phyloP scores from a whole-genome alignment of 2,888 invertebrate species.

The Morpho helenor region DNA sequence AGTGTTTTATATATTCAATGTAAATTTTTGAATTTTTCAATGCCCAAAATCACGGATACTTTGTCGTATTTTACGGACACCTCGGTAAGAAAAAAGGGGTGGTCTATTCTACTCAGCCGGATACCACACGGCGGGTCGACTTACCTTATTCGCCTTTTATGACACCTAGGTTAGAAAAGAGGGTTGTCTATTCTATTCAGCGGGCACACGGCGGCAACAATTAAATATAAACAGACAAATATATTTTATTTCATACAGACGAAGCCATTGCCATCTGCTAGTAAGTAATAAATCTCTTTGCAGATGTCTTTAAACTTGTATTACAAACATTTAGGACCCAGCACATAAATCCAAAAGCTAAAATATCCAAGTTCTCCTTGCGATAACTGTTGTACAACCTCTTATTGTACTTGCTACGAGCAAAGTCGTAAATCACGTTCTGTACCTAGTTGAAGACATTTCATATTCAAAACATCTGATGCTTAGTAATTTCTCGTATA shows the following conservation, averaged over 20 bases:
- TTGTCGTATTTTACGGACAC: too few species aligned
- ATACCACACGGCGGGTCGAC: too few species aligned
- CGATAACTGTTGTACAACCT: slow-evolving; percentile 69
- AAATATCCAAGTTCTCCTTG: slow-evolving; percentile 28
- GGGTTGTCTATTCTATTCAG: too few species aligned
- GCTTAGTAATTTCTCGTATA: slow-evolving; percentile 48
- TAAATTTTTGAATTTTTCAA: too few species aligned
- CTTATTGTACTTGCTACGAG: slow-evolving; percentile 50
- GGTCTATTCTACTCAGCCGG: too few species aligned
- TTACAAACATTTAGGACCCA: slow-evolving; percentile 25
- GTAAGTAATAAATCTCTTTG: slow-evolving; percentile 27
- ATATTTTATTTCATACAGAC: background rate
- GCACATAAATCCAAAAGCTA: slow-evolving; percentile 27
- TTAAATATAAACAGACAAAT: too few species aligned
- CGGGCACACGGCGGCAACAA: too few species aligned
- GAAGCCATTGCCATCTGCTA: slow-evolving; percentile 7
- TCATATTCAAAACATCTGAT: slow-evolving; percentile 64
- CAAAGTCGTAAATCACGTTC: slow-evolving; percentile 60
- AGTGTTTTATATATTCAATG: too few species aligned
- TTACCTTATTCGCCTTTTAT: too few species aligned
- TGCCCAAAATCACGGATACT: too few species aligned
- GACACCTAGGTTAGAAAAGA: too few species aligned
- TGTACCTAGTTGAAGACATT: slow-evolving; percentile 50
- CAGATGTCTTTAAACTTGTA: slow-evolving; percentile 28
- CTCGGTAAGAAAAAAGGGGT: too few species aligned